Evolutionary conservation across 2,888 invertebrate species (phyloP), one percentile per base, ranked within the genome.

Genomic region (Lycophotia porphyrea): DNA sequence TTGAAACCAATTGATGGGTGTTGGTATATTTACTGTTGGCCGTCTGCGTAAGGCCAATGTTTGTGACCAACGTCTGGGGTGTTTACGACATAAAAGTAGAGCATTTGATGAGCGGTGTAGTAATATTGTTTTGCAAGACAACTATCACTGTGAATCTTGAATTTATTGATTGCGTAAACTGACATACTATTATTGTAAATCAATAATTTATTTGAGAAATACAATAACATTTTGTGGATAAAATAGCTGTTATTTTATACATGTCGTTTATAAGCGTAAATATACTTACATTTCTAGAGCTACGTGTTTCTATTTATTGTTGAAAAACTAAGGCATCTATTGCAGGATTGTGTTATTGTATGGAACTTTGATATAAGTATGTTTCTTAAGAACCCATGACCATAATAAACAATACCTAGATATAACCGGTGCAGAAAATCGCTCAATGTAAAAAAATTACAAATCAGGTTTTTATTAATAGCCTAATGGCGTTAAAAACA

Each of bases 1-100:
- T 91, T 89, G 88, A 90, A 88, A 87, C 67, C 79, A 73, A 82
- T 60, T 78, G 78, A 76, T 78, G 68, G 78, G 36, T 72, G 52
- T 74, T 83, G 82, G 81, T 71, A 63, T 78, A 78, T 64, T 78
- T 73, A 80, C 8, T 63, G 65, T 69, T 79, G 78, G 72, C 36
- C 27, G 78, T 85, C 85, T 76, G 85, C 65, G 69, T 39, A 27
- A 13, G 27, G 27, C 83, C 83, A 84, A 76, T 66, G 52, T 74
- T 74, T 61, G 78, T 70, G 34, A 5, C 78, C n/a, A 68, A 47
- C 34, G 74, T 78, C 71, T 74, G 64, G 42, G 66, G 61, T 55
- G 55, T 39, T 71, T 49, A 65, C 18, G n/a, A 65, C 31, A 27
- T 31, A 61, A 74, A 83, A 83, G 82, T 85, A 63, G 85, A 83